Conservation (phyloP, 2,113 vertebrate genomes). For the Halcyon malimbica region DNA sequence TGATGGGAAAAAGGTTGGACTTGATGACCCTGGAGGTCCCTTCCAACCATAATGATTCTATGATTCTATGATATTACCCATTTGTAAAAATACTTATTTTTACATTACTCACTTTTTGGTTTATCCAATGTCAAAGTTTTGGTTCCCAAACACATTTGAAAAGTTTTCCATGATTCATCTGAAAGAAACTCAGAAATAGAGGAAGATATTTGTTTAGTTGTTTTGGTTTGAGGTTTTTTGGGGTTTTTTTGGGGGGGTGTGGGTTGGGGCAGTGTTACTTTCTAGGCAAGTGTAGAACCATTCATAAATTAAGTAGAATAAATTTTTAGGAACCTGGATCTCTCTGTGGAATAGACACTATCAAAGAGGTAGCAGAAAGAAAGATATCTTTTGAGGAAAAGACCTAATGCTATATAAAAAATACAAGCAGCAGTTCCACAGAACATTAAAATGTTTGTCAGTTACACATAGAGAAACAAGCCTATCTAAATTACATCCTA, state of each 20-base stretch:
- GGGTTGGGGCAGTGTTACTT: rapidly evolving
- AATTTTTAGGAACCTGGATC: background rate
- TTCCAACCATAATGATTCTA: too few species aligned
- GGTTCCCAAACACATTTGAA: background rate
- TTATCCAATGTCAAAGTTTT: background rate
- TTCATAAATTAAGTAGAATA: background rate
- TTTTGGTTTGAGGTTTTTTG: background rate
- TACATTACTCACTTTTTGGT: background rate
- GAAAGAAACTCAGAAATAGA: background rate
- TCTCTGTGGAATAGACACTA: background rate
- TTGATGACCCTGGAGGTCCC: too few species aligned
- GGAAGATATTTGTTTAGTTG: background rate
- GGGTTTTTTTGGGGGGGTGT: rapidly evolving
- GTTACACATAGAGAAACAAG: background rate
- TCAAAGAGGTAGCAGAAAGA: background rate
- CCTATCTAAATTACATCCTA: background rate
- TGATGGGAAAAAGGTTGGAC: too few species aligned
- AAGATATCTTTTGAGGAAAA: background rate
- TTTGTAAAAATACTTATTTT: background rate
- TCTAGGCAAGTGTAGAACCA: background rate
- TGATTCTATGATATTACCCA: background rate
- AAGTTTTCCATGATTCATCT: background rate
- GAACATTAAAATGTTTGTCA: background rate
- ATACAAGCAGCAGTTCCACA: background rate
- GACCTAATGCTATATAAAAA: background rate